Percentiles rank a stretch among this genome's conserved stretches.
Evolutionary conservation across 2,113 vertebrate genomes (phyloP).

Genomic region (Cryptotis parvus): DNA sequence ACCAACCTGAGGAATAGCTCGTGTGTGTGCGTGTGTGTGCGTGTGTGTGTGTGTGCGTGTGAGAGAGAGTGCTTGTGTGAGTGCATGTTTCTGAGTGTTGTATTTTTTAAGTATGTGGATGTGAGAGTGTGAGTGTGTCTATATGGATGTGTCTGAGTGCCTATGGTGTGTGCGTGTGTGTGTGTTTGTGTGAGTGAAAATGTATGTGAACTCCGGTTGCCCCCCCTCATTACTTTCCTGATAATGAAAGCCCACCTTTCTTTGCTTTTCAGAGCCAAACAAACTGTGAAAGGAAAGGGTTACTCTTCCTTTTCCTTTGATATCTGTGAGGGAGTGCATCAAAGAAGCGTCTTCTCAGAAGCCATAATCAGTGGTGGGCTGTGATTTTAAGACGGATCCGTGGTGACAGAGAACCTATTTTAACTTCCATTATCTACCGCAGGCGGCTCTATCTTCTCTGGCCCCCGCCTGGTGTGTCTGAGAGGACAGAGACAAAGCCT

Average conservation of each 20-base stretch:
- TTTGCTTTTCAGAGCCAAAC: neutral
- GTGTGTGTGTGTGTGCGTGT: no score
- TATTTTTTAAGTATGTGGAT: no score
- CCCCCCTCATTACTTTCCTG: neutral
- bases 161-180: no score
- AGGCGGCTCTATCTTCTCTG: neutral
- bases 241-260: neutral
- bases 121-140: no score
- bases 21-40: no score
- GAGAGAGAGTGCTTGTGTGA: no score
- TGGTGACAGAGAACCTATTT: neutral
- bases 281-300: neutral
- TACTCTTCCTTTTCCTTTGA: conserved; percentile 19
- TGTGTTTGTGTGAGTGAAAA: no score
- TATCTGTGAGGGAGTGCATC: neutral
- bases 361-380: fast-evolving
- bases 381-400: fast-evolving
- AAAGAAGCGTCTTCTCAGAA: neutral
- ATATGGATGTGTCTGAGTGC: no score
- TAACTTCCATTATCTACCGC: neutral
- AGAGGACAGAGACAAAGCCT: neutral
- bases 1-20: no score
- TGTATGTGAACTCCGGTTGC: no score
- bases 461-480: no score
- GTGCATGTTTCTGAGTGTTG: no score